Base-by-base conservation (phyloP, 35 echinoderm and acorn worm species). In the Chiridota heheva region DNA sequence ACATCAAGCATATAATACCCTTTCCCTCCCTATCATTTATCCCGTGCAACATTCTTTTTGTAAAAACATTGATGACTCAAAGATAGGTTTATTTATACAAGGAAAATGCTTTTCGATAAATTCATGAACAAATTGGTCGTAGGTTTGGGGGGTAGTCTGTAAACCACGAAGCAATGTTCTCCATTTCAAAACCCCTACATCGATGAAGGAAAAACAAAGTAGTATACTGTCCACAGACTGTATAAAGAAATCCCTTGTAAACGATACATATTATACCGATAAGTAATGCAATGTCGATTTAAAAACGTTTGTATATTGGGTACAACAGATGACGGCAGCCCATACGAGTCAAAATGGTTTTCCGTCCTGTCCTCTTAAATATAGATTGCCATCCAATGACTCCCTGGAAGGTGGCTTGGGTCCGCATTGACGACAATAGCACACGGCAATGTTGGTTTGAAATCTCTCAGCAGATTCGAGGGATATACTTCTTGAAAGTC, bases 331-430 rank as follows among this genome's bases (percentile, higher is more conserved):
- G 75, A 44, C 10, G 58, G 34, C 41, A 42, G 26, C 18, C 84
- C 73, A 35, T 69, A 87, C 8, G 74, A 79, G 48, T 80, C 39
- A 40, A 81, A 88, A 36, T 42, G 71, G 33, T 81, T 64, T 0
- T 33, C 61, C 7, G 5, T 55, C 0, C 62, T 39, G 44, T 81
- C 8, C 24, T 34, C 13, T 3, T 28, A 39, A 45, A 88, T 69
- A 63, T 41, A 87, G 42, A 87, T 69, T 7, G 70, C 84, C 5
- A 78, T 25, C 84, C 84, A 87, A 49, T 87, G 73, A 1, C 34
- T 5, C n/a, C 84, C 74, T 0, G 73, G 74, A 2, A 20, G n/a
- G 25, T 31, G 5, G 4, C 49, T 27, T 2, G 58, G 59, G 17
- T 87, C 84, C 26, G 65, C 41, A 42, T 80, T 87, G 29, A 69